These are phyloP conservation scores for Amphimedon queenslandica DNA, from an alignment of 37 sponge, comb jelly and placozoan genomes.

Conservation along the genomic window DNA sequence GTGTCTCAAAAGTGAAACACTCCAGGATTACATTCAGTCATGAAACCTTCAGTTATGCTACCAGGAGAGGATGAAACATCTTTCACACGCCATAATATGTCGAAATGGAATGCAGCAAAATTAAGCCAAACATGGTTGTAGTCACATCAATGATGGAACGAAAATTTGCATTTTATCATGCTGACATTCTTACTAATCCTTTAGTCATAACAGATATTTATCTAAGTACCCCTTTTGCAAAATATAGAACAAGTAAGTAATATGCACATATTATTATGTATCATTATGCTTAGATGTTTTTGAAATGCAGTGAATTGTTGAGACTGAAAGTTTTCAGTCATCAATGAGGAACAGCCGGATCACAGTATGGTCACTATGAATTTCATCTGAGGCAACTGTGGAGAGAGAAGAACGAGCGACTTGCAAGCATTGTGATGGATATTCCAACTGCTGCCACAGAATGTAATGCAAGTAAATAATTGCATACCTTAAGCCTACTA, in stretches of 20 bases:
- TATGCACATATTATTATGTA: background rate
- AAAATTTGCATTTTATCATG: background rate
- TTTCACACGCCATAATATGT: background rate
- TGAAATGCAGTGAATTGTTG: background rate
- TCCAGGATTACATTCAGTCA: background rate
- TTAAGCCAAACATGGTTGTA: background rate
- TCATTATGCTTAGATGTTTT: background rate
- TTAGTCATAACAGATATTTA: background rate
- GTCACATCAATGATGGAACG: background rate
- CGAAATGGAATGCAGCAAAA: background rate
- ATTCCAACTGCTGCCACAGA: too few species aligned
- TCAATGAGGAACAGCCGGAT: background rate
- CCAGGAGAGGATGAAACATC: slow-evolving; percentile 1
- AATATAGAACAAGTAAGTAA: background rate
- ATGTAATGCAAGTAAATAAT: background rate
- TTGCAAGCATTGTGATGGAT: too few species aligned
- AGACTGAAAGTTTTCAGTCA: background rate
- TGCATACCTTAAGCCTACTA: too few species aligned
- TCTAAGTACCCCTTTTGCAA: background rate
- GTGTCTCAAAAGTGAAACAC: background rate
- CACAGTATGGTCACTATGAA: background rate
- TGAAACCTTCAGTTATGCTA: background rate
- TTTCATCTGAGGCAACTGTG: too few species aligned
- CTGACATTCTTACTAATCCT: background rate
- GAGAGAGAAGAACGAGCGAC: too few species aligned